Base-by-base conservation (phyloP, 2,797 vertebrate genomes). In the Semaprochilodus insignis region DNA sequence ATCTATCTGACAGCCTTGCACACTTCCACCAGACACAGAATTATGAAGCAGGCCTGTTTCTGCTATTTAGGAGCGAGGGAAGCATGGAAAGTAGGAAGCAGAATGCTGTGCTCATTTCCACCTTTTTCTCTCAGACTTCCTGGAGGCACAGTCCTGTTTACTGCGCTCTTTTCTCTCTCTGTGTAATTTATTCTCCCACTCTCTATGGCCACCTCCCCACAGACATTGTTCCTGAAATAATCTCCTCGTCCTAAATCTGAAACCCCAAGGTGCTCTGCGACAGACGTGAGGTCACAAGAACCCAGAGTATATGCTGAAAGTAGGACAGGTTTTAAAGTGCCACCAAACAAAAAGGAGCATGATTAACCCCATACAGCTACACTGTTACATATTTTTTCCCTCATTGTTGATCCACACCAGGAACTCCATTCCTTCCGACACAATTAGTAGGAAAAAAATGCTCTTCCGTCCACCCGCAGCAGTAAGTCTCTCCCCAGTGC, bases 171-270 rank as follows among this genome's bases (percentile, higher is more conserved):
- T 73, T 84, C 77, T 81, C 84, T 77, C 85, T 88, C 90, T 85
- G 74, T 25, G 69, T 88, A 87, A 88, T 88, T 84, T 80, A 77
- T 75, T 86, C 79, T 87, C 86, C 80, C 77, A 63, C 62, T 83
- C 79, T 81, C 85, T 77, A 40, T 69, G 77, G 34, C 81, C 69
- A 73, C 86, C 81, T 92, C 90, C 85, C 87, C 70, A 77, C 55
- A 89, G 88, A 92, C 88, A 88, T 77, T 82, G 86, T 87, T 91
- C 91, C 92, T 89, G 89, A 94, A 94, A 94, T 94, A 93, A 93
- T 91, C 89, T 92, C 23, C 85, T 87, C 15, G 93, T 78, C 92
- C 94, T 89, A 85, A 90, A 93, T 92, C 84, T 15, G 81, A 86
- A 86, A 89, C 74, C 92, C 91, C 90, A 83, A 48, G 86, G 83